Percentiles rank a stretch among this genome's conserved stretches.
These are phyloP conservation scores for Ormyrus rosae DNA, from an alignment of 2,888 invertebrate species.

Conservation along the genomic window DNA sequence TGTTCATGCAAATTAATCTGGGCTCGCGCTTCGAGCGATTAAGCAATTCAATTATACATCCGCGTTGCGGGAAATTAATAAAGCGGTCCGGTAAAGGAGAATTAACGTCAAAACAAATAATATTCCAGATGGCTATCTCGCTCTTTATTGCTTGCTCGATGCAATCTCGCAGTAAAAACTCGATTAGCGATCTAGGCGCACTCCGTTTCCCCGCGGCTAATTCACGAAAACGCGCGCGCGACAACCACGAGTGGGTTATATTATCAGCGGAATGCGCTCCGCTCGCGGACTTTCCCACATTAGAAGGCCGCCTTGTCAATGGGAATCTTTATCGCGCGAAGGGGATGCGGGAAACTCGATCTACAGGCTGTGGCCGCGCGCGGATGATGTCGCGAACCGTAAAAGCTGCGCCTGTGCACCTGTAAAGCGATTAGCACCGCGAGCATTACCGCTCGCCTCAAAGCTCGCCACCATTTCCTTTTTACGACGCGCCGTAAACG, in stretches of 20 bases:
- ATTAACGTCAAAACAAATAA: slow-evolving; percentile 9
- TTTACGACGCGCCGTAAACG: slow-evolving; percentile 28
- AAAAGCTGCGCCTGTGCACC: neutral
- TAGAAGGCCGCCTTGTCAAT: neutral
- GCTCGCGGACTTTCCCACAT: slow-evolving; percentile 1
- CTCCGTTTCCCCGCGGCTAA: neutral
- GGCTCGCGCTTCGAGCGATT: too few species aligned
- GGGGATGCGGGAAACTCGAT: slow-evolving; percentile 4
- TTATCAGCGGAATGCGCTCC: neutral
- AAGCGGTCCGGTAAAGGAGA: neutral
- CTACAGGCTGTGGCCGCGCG: neutral
- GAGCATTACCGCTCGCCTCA: neutral
- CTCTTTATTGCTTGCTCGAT: slow-evolving; percentile 7
- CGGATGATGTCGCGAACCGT: slow-evolving; percentile 11
- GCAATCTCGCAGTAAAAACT: neutral
- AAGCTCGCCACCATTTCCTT: neutral
- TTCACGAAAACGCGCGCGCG: neutral
- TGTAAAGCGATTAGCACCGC: slow-evolving; percentile 38
- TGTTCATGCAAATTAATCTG: too few species aligned
- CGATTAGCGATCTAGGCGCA: too few species aligned
- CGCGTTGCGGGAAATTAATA: neutral
- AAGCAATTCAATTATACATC: too few species aligned
- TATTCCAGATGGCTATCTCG: neutral
- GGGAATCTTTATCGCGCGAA: slow-evolving; percentile 15
- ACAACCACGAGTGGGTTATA: too few species aligned